phyloP scores from a whole-genome alignment of 2,113 vertebrate genomes.

The Notothenia rossii region DNA sequence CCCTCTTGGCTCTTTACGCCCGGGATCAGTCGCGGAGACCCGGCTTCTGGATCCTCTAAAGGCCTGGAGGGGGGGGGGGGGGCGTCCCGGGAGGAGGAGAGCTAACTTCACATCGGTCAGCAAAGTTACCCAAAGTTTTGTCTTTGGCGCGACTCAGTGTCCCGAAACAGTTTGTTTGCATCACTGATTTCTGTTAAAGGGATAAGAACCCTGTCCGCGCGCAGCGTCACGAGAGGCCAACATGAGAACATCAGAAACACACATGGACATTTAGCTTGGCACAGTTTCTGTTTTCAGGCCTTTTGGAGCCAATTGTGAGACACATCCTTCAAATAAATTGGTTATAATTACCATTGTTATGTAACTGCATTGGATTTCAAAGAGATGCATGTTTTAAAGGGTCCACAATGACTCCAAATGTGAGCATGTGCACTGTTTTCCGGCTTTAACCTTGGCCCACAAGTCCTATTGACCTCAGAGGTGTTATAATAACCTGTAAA shows the following conservation, averaged over 20 bases:
- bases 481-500: conserved; percentile 9
- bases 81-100: conserved; percentile 39
- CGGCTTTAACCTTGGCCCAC: conserved; percentile 56
- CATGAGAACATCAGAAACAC: conserved; percentile 56
- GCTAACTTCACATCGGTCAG: conserved; percentile 67
- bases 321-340: conserved; percentile 10
- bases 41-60: conserved; percentile 9
- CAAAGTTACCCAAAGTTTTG: conserved; percentile 80
- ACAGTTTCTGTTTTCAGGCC: conserved; percentile 39
- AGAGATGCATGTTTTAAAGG: neutral
- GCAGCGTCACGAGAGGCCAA: conserved; percentile 74
- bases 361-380: neutral
- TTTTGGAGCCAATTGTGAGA: conserved; percentile 43
- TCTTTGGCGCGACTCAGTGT: conserved; percentile 80
- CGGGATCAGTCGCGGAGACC: conserved; percentile 32
- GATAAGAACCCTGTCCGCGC: conserved; percentile 76
- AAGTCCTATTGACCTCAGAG: conserved; percentile 24
- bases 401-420: neutral
- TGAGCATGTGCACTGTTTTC: conserved; percentile 8
- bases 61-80: neutral
- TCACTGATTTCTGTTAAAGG: conserved; percentile 82
- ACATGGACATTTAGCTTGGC: conserved; percentile 26
- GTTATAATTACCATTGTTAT: neutral
- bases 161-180: conserved; percentile 80
- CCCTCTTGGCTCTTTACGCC: conserved; percentile 25